phyloP scores from a whole-genome alignment of 2,797 vertebrate genomes.

The Lepilemur septentrionalis region DNA sequence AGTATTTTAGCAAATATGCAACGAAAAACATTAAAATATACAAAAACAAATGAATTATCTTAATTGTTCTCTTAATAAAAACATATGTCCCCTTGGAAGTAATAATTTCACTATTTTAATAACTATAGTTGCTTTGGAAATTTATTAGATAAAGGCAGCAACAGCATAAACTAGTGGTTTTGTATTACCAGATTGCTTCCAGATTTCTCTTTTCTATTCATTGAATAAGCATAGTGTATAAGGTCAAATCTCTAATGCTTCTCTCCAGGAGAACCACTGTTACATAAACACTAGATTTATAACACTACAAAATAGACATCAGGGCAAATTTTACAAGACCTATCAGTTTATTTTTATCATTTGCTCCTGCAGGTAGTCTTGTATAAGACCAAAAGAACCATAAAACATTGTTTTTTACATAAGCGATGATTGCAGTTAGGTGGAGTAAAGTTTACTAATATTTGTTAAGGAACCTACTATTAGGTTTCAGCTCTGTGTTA shows the following conservation, averaged over 20 bases:
- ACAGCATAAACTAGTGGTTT: background rate
- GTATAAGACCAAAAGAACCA: background rate
- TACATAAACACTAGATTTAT: background rate
- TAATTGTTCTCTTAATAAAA: slow-evolving; percentile 41
- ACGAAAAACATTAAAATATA: background rate
- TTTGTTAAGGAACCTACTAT: background rate
- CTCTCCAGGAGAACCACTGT: background rate
- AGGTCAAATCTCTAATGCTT: background rate
- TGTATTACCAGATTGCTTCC: background rate
- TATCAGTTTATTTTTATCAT: background rate
- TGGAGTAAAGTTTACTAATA: background rate
- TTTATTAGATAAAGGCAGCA: slow-evolving; percentile 17
- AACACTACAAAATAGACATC: background rate
- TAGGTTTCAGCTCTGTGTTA: background rate
- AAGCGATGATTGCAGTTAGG: background rate
- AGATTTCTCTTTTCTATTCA: background rate
- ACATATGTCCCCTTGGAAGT: background rate
- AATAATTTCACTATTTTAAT: background rate
- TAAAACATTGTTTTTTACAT: background rate
- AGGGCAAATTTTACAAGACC: background rate
- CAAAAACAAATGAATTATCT: background rate
- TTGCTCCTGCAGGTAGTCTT: background rate
- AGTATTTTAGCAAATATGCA: background rate
- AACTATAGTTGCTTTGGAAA: background rate
- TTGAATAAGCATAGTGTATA: background rate